Base-by-base conservation (phyloP, 2,797 vertebrate species). In the Lophotriccus pileatus region DNA sequence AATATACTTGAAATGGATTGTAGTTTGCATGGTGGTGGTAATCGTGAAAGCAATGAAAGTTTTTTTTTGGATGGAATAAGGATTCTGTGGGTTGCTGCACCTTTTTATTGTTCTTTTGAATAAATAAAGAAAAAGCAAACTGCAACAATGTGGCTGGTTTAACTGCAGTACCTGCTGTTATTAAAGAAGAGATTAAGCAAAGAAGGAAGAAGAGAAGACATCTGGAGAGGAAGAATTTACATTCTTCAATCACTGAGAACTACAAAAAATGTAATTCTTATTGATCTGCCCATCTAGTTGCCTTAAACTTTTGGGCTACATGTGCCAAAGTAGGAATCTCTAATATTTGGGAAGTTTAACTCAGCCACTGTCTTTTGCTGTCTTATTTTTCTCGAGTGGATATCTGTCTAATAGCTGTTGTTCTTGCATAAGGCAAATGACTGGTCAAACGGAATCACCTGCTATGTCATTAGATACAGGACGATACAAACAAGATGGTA, bases 111-210 rank as follows among this genome's bases (percentile, higher is more conserved):
- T 16, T 25, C 4, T 43, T 87, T 70, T 70, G 52, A 70, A 47
- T 20, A 55, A 13, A 56, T 5, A 7, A 7, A 63, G 8, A 59
- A 49, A 63, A 62, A 46, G 25, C 9, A 46, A 84, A 83, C 73
- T 62, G 12, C 14, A 69, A 11, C 12, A 43, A 52, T 0, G 0
- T 30, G 19, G 2, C 58, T 78, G 34, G 10, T 14, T 69, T 6
- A 7, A 69, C 23, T 68, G 10, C 27, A 20, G 19, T 70, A 34
- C 8, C 9, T 75, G 30, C 12, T 63, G 6, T 39, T 67, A 30
- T 24, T 55, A 44, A 27, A 69, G 34, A 89, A 46, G 30, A 75
- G 17, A 47, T 59, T 75, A 72, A 43, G 8, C 25, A 58, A 34
- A 43, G 24, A 55, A 84, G 11, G 21, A 68, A 66, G 28, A 89